Percentiles rank a stretch among this genome's conserved stretches.
Conservation (phyloP, 2,113 vertebrate genomes). For the Catharus minimus region DNA sequence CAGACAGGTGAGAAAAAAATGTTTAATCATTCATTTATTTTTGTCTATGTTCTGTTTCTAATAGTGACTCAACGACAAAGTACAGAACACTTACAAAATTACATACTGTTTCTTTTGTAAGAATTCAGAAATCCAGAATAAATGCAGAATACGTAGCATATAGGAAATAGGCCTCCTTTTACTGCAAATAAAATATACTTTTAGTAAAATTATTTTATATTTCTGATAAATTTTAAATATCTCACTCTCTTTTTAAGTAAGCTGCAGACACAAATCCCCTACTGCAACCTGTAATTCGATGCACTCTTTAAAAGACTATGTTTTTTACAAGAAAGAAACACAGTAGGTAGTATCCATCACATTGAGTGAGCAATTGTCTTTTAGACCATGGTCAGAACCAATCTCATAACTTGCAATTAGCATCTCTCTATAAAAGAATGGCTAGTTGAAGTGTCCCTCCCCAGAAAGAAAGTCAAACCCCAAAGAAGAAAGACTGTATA, state of each 20-base stretch:
- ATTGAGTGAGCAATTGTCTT: background rate
- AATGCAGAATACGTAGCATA: background rate
- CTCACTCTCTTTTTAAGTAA: background rate
- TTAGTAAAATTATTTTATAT: background rate
- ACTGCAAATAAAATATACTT: background rate
- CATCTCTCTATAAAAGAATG: background rate
- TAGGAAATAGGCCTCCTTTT: background rate
- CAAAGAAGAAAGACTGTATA: background rate
- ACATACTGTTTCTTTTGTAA: background rate
- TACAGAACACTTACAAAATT: background rate
- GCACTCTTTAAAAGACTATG: background rate
- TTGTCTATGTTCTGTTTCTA: background rate
- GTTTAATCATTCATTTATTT: background rate
- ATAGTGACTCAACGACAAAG: background rate
- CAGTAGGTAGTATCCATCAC: background rate
- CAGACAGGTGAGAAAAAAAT: slow-evolving; percentile 82
- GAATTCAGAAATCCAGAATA: background rate
- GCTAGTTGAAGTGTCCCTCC: background rate
- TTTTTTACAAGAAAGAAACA: background rate
- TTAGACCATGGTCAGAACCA: background rate
- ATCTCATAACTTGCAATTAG: background rate
- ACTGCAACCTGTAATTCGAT: background rate
- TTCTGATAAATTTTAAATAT: background rate
- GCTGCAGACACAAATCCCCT: background rate
- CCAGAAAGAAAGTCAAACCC: background rate